A percentile compares a stretch with the other conserved stretches of the same genome.
Evolutionary conservation across 2,888 invertebrate genomes (phyloP).

Genomic region (Andrena trimmerana): DNA sequence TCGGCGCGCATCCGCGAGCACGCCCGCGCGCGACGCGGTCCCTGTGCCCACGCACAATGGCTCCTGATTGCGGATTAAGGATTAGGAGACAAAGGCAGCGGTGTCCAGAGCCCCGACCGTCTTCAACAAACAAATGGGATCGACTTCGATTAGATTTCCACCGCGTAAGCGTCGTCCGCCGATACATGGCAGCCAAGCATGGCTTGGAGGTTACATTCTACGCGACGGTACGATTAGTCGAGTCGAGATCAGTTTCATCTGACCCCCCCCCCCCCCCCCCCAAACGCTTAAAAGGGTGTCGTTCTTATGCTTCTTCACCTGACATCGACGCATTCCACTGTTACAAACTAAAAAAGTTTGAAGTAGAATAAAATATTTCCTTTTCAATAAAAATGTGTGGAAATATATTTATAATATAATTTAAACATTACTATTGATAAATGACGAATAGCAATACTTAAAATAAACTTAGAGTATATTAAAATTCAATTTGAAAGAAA

Average conservation of each 20-base stretch:
- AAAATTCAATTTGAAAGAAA: no score
- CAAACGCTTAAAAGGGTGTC: no score
- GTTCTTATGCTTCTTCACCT: no score
- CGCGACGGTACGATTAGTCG: neutral
- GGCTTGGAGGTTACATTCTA: neutral
- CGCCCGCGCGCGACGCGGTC: slow-evolving; percentile 69
- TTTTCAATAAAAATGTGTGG: no score
- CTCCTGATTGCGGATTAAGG: slow-evolving; percentile 83
- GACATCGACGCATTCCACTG: no score
- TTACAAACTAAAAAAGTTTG: no score
- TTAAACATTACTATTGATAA: no score
- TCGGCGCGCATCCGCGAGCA: slow-evolving; percentile 71
- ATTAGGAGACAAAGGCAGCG: slow-evolving; percentile 80
- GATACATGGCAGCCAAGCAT: neutral
- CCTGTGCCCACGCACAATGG: slow-evolving; percentile 80
- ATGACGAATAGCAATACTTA: no score
- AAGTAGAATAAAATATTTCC: no score
- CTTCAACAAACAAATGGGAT: slow-evolving; percentile 58
- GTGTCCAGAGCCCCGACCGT: slow-evolving; percentile 34
- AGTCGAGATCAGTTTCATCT: neutral
- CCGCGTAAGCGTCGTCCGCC: neutral
- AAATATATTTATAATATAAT: no score
- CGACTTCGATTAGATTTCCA: slow-evolving; percentile 56
- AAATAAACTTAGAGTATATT: no score
- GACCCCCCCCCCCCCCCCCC: no score